Evolutionary conservation across 2,888 invertebrate species (phyloP).

Genomic region (Dermolepida albohirtum): DNA sequence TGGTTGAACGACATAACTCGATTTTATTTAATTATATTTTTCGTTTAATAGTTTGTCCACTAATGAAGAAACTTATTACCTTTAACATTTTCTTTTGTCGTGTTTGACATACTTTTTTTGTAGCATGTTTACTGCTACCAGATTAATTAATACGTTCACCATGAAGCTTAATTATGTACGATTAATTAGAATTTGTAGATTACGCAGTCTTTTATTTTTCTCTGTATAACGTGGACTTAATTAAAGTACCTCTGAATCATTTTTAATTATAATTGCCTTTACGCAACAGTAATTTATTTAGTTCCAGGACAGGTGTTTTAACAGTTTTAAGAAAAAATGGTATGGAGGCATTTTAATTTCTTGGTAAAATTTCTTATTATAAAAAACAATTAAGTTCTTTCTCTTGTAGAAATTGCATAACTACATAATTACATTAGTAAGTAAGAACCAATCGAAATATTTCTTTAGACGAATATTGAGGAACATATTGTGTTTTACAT

Average conservation of each 20-base stretch:
- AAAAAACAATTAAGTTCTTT: too few relatives aligned
- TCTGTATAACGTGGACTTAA: slow-evolving; percentile 1
- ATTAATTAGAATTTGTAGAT: slow-evolving; percentile 8
- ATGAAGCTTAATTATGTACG: slow-evolving; percentile 7
- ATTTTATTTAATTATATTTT: neutral
- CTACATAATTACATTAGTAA: neutral
- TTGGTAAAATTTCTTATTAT: neutral
- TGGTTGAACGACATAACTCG: neutral
- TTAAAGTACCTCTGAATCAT: neutral
- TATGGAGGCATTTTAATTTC: too few relatives aligned
- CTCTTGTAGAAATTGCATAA: neutral
- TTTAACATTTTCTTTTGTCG: slow-evolving; percentile 3
- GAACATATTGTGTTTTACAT: too few relatives aligned
- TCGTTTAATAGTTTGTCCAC: too few relatives aligned
- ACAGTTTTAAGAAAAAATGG: too few relatives aligned
- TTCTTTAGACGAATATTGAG: too few relatives aligned
- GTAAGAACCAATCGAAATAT: too few relatives aligned
- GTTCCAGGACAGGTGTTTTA: neutral
- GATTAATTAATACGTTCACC: neutral
- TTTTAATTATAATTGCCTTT: slow-evolving; percentile 1
- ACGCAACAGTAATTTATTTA: slow-evolving; percentile 1
- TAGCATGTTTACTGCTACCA: neutral
- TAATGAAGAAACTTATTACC: neutral
- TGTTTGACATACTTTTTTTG: slow-evolving; percentile 11
- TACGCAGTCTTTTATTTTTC: neutral